Percentiles rank a stretch among this genome's conserved stretches.
These are phyloP conservation scores for Polyodon spathula DNA, from an alignment of 2,113 vertebrate species.

Conservation along the genomic window DNA sequence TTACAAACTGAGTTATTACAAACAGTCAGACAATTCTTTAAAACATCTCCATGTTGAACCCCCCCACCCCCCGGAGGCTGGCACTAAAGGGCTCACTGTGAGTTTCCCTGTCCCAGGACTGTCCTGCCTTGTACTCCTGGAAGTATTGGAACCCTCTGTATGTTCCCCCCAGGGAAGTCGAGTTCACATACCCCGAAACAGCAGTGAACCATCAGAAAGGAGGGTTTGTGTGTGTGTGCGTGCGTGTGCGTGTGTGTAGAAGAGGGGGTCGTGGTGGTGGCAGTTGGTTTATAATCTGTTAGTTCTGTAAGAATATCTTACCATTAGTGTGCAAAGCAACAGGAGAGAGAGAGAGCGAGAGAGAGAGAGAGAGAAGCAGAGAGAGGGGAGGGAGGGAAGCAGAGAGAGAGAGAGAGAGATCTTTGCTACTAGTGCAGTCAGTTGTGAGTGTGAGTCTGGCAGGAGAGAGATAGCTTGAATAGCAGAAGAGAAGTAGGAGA, in stretches of 20 bases:
- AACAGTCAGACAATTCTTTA: too few species aligned
- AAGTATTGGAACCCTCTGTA: too few species aligned
- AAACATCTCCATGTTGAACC: too few species aligned
- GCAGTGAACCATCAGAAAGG: too few species aligned
- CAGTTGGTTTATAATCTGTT: constrained; percentile 14
- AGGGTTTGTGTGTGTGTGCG: too few species aligned
- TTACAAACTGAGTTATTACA: too few species aligned
- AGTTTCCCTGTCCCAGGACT: too few species aligned
- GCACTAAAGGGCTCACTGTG: too few species aligned
- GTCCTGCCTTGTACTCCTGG: too few species aligned
- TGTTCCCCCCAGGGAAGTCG: too few species aligned
- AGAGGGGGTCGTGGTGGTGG: background rate
- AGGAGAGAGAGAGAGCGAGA: constrained; percentile 17
- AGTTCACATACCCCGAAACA: too few species aligned
- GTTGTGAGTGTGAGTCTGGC: background rate
- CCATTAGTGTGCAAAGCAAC: constrained; percentile 22
- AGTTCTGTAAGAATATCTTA: constrained; percentile 28
- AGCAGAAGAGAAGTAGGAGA: constrained; percentile 15
- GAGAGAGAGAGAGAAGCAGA: constrained; percentile 21
- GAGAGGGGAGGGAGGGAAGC: constrained; percentile 27
- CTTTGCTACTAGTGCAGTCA: background rate
- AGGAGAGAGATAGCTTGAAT: constrained; percentile 21
- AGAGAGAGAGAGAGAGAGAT: constrained; percentile 25
- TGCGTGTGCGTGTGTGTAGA: background rate
- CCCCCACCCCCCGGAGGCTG: too few species aligned